These are phyloP conservation scores for Mycalesis mineus DNA, from an alignment of 2,888 invertebrate genomes.

Conservation along the genomic window DNA sequence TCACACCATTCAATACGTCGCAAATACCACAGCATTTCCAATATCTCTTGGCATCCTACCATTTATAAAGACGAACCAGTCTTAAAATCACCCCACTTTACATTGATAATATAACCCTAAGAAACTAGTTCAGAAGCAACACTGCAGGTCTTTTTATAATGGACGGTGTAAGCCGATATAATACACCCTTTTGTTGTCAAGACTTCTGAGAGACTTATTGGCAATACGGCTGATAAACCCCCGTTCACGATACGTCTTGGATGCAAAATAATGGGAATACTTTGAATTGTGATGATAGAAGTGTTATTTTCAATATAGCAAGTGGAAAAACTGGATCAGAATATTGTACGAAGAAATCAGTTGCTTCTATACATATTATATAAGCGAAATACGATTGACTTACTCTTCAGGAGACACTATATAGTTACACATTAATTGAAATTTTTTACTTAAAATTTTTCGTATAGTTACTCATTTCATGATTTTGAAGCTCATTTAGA, in stretches of 20 bases:
- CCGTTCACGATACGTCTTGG: slow-evolving; percentile 23
- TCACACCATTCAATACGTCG: slow-evolving; percentile 36
- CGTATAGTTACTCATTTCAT: too few relatives aligned
- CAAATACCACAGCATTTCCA: slow-evolving; percentile 47
- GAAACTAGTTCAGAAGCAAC: slow-evolving; percentile 23
- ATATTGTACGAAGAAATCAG: too few relatives aligned
- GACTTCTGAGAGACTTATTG: slow-evolving; percentile 42
- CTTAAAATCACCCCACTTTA: slow-evolving; percentile 23
- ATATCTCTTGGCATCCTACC: slow-evolving; percentile 45
- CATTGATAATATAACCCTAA: slow-evolving; percentile 5
- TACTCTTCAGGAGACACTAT: too few relatives aligned
- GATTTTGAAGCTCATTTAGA: too few relatives aligned
- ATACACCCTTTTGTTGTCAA: slow-evolving; percentile 40
- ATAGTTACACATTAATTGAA: too few relatives aligned
- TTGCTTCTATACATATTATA: too few relatives aligned
- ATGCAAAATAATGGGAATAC: slow-evolving; percentile 34
- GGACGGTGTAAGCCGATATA: slow-evolving; percentile 33
- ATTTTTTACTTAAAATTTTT: too few relatives aligned
- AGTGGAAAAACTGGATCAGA: slow-evolving; percentile 24
- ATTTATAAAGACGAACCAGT: slow-evolving; percentile 43
- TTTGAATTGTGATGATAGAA: slow-evolving; percentile 29
- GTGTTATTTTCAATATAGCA: slow-evolving; percentile 20
- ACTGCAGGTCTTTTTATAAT: slow-evolving; percentile 30
- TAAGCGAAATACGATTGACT: too few relatives aligned
- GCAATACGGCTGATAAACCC: slow-evolving; percentile 46